A percentile compares a stretch with the other conserved stretches of the same genome.
Evolutionary conservation across 1,140 invertebrate species (phyloP).

Genomic region (Drosophila asahinai): DNA sequence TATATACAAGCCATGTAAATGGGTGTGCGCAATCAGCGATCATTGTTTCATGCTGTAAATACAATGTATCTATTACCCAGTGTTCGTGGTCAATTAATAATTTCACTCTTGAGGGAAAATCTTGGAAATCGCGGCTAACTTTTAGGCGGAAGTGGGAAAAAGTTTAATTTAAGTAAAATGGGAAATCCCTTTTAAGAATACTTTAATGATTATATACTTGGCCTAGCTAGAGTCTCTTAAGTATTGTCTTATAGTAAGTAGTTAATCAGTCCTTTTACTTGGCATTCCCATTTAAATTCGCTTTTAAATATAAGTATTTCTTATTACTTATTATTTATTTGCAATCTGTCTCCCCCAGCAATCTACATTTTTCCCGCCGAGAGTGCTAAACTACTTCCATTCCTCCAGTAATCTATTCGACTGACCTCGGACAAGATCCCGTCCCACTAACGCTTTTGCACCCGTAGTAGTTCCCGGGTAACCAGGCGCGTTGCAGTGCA

Average conservation of each 20-base stretch:
- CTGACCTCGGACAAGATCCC: slow-evolving; percentile 35
- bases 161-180: neutral
- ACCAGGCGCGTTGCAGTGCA: slow-evolving; percentile 12
- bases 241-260: too few relatives aligned
- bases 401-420: slow-evolving; percentile 2
- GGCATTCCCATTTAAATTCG: neutral
- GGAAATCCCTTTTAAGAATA: neutral
- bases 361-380: neutral
- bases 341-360: neutral
- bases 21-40: slow-evolving; percentile 7
- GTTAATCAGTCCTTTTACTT: neutral
- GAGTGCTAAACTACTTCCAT: neutral
- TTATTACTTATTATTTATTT: neutral
- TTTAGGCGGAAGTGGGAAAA: slow-evolving; percentile 25
- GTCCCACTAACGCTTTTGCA: too few relatives aligned
- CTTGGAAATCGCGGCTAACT: neutral
- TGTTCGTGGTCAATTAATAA: slow-evolving; percentile 31
- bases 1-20: neutral
- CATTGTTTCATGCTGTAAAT: slow-evolving; percentile 36
- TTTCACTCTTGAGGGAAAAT: slow-evolving; percentile 29
- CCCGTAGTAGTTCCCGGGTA: neutral
- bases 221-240: neutral
- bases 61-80: slow-evolving; percentile 40
- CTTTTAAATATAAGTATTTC: neutral
- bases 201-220: neutral